phyloP scores from a whole-genome alignment of 1,140 invertebrate species.

The Rhyacophila brunnea region DNA sequence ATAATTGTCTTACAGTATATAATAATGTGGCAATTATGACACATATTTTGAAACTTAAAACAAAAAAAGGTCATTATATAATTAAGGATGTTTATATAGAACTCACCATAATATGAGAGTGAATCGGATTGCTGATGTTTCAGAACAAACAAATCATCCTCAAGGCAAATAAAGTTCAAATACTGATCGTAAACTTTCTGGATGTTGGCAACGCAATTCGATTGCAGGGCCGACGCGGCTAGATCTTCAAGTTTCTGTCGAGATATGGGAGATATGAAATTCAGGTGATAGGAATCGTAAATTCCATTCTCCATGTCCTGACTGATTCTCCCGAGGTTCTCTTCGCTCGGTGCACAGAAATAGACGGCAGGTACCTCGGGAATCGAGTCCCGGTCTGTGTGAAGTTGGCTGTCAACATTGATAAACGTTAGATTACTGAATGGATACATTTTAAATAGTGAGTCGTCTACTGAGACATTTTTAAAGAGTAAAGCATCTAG shows the following conservation, averaged over 20 bases:
- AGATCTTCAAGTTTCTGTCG: constrained; percentile 94
- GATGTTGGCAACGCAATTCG: constrained; percentile 84
- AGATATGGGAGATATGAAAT: constrained; percentile 96
- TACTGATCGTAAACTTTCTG: constrained; percentile 98
- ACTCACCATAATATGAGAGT: constrained; percentile 87
- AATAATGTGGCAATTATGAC: no score
- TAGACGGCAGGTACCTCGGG: constrained; percentile 98
- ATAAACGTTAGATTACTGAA: no score
- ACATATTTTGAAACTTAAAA: no score
- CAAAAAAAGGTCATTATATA: no score
- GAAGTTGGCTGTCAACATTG: constrained; percentile 77
- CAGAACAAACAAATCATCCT: constrained; percentile 96
- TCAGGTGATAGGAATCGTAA: constrained; percentile 95
- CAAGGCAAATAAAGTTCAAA: constrained; percentile 96
- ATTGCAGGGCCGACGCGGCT: constrained; percentile 85
- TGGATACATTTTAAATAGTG: no score
- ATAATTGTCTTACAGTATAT: no score
- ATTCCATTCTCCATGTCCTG: constrained; percentile 89
- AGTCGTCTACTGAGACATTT: no score
- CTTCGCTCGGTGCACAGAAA: constrained; percentile 96
- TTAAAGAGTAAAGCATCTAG: no score
- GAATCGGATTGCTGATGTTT: constrained; percentile 87
- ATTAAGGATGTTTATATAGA: no score
- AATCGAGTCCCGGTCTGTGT: constrained; percentile 92
- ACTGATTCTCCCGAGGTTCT: constrained; percentile 92